A percentile compares a stretch with the other conserved stretches of the same genome.
Evolutionary conservation across 2,113 vertebrate species (phyloP).

Genomic region (Argyrosomus japonicus): DNA sequence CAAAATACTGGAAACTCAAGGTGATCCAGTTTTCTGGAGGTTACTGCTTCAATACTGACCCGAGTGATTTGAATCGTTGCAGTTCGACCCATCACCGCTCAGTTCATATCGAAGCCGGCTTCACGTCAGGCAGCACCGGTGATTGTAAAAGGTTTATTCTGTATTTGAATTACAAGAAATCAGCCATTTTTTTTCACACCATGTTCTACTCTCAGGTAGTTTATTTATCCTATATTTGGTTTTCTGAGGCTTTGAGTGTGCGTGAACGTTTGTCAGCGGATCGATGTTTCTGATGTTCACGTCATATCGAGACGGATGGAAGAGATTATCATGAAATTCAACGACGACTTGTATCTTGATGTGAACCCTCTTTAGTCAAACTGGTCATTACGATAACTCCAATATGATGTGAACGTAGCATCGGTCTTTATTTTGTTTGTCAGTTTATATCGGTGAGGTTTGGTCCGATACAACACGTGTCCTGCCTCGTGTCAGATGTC

Average conservation of each 20-base stretch:
- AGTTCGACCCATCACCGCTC: too few relatives aligned
- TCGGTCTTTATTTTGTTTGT: background rate
- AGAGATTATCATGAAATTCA: too few relatives aligned
- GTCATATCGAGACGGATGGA: background rate
- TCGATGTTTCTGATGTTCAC: background rate
- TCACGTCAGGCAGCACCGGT: background rate
- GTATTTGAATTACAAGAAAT: background rate
- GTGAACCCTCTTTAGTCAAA: too few relatives aligned
- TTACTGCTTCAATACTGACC: too few relatives aligned
- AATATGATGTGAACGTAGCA: background rate
- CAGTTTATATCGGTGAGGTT: background rate
- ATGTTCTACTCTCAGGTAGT: slow-evolving; percentile 31
- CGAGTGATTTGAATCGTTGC: too few relatives aligned
- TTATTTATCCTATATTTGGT: slow-evolving; percentile 16
- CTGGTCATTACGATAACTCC: too few relatives aligned
- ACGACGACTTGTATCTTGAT: too few relatives aligned
- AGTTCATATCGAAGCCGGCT: background rate
- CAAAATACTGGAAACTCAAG: too few relatives aligned
- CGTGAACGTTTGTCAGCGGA: background rate
- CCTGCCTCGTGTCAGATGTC: background rate
- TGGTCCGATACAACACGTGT: background rate
- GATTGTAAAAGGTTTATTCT: slow-evolving; percentile 17
- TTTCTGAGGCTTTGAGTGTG: background rate
- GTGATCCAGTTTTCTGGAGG: too few relatives aligned
- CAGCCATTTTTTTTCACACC: background rate